Base-by-base conservation (phyloP, 2,113 vertebrate species). In the Mesocricetus auratus region DNA sequence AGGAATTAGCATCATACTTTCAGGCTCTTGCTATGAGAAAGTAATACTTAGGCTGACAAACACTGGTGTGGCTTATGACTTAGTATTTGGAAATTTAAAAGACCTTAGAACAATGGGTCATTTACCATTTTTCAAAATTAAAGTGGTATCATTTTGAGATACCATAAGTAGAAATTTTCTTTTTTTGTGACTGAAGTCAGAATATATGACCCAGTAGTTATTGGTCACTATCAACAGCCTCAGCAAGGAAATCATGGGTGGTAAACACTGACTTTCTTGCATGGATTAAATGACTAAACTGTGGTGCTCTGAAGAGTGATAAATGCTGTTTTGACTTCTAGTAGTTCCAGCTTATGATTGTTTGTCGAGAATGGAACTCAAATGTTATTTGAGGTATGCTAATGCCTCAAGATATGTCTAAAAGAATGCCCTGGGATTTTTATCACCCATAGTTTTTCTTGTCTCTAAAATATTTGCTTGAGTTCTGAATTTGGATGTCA, bases 191-290 rank as follows among this genome's bases (percentile, higher is more conserved):
- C 21, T 42, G 8, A 4, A 33, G 24, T 85, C 19, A 79, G 9
- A 36, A 56, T 17, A 33, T 33, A 36, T 53, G 21, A 26, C 12
- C 9, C 13, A 56, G 39, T n/a, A 4, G 21, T 15, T 13, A 1
- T 7, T 15, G 45, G n/a, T 0, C 24, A n/a, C 33, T 7, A 36
- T n/a, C 22, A 11, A 31, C 22, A 71, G 31, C 13, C 17, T 79
- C 33, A 22, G 33, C 17, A 1, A n/a, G 12, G 17, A 45, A 53
- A 5, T 13, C 29, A 36, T 6, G 4, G 3, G 1, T 58, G 5
- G 74, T 58, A 69, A 58, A 21, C 17, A 58, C 4, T 58, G 47
- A 13, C 2, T 33, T 12, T 86, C 26, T 26, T 5, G 13, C 21
- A 36, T 17, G 10, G 4, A 8, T 12, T 45, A 12, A 19, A 9